phyloP scores from a whole-genome alignment of 2,888 invertebrate genomes.

The Erebia epiphron region DNA sequence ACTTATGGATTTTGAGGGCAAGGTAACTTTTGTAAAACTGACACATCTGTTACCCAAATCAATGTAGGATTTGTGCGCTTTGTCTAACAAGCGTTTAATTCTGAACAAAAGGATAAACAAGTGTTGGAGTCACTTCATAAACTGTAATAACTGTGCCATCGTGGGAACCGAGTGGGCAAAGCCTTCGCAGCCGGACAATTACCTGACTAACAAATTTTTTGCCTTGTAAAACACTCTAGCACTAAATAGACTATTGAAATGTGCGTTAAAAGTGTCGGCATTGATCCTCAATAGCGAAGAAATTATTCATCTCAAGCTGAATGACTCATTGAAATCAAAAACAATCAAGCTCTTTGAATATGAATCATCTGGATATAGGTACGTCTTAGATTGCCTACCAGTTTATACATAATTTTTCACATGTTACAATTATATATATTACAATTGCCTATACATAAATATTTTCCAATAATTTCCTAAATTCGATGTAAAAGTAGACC shows the following conservation, averaged over 20 bases:
- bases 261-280: constrained; percentile 43
- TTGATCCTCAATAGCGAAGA: constrained; percentile 47
- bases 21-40: neutral
- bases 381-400: neutral
- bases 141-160: constrained; percentile 57
- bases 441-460: too few relatives aligned
- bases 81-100: constrained; percentile 54
- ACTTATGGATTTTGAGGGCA: neutral
- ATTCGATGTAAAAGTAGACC: too few relatives aligned
- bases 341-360: neutral
- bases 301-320: constrained; percentile 47
- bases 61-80: constrained; percentile 40
- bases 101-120: constrained; percentile 59
- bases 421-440: too few relatives aligned
- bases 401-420: too few relatives aligned
- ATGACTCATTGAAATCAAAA: constrained; percentile 25
- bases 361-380: neutral
- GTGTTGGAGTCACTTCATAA: constrained; percentile 71
- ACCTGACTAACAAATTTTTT: constrained; percentile 68
- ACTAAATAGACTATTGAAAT: constrained; percentile 66
- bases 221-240: constrained; percentile 72
- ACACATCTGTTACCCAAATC: constrained; percentile 22
- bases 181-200: constrained; percentile 75
- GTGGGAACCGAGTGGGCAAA: constrained; percentile 65
- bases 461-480: too few relatives aligned